Evolutionary conservation across 2,113 vertebrate species (phyloP).

Genomic region (Istiophorus platypterus): DNA sequence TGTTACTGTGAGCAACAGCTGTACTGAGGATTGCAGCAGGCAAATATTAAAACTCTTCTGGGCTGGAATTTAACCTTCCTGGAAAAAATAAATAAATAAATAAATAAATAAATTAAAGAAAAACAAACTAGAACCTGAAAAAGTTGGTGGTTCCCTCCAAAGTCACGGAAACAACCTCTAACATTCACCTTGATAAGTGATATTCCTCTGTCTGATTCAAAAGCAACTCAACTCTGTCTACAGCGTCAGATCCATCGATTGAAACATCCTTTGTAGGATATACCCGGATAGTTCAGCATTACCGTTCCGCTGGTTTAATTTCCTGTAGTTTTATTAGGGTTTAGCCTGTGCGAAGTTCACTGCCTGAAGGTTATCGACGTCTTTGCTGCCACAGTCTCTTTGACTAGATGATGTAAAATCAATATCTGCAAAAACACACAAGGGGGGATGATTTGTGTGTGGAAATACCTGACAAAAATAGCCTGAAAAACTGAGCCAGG

Average conservation of each 20-base stretch:
- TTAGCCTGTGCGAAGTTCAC: neutral
- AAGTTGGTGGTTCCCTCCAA: neutral
- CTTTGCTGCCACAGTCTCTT: conserved; percentile 7
- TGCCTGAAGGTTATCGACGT: conserved; percentile 33
- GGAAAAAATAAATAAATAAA: too few species aligned
- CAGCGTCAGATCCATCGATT: neutral
- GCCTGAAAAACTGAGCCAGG: neutral
- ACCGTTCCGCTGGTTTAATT: conserved; percentile 32
- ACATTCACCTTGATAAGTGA: too few species aligned
- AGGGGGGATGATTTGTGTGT: neutral
- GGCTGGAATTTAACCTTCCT: neutral
- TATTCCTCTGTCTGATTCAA: neutral
- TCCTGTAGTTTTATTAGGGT: conserved; percentile 44
- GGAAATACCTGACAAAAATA: neutral
- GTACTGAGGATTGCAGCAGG: too few species aligned
- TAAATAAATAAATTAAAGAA: too few species aligned
- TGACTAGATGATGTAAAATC: conserved; percentile 30
- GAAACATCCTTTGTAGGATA: conserved; percentile 3
- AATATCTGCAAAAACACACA: conserved; percentile 15
- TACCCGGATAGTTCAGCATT: conserved; percentile 9
- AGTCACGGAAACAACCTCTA: neutral
- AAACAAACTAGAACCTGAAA: neutral
- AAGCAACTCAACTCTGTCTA: conserved; percentile 2
- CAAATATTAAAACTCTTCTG: neutral
- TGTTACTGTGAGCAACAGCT: neutral